Evolutionary conservation across 2,888 invertebrate genomes (phyloP).

Genomic region (Pyrgus malvae): DNA sequence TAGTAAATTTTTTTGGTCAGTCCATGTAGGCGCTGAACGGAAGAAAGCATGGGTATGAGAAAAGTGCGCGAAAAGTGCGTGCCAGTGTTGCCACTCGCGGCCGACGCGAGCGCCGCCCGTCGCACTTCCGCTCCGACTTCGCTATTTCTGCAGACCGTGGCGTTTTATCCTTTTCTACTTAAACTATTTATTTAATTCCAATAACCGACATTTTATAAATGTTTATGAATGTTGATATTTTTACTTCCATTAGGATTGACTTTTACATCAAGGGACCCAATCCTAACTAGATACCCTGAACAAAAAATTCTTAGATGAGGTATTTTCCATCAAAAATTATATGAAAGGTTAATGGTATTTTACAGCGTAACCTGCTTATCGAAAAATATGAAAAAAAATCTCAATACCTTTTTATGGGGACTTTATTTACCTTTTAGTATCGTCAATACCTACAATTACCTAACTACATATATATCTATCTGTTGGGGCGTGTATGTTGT

Average conservation of each 20-base stretch:
- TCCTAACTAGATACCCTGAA: no score
- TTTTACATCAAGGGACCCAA: no score
- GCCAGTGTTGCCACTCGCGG: slow-evolving; percentile 68
- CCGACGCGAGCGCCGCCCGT: slow-evolving; percentile 49
- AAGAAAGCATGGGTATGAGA: slow-evolving; percentile 57
- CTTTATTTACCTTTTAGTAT: no score
- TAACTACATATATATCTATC: slow-evolving; percentile 20
- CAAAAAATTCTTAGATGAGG: no score
- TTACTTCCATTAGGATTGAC: no score
- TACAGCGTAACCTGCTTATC: no score
- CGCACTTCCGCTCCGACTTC: slow-evolving; percentile 27
- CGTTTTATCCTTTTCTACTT: slow-evolving; percentile 4
- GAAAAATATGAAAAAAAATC: no score
- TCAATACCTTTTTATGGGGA: no score
- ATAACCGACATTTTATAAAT: no score
- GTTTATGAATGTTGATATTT: no score
- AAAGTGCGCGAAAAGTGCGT: slow-evolving; percentile 60
- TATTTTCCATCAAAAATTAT: no score
- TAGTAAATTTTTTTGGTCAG: slow-evolving; percentile 64
- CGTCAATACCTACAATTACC: slow-evolving; percentile 1
- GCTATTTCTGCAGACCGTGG: background rate
- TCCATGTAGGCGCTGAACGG: slow-evolving; percentile 73
- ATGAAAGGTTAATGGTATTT: no score
- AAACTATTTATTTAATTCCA: background rate
- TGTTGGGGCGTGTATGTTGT: slow-evolving; percentile 50